Percentiles rank a stretch among this genome's conserved stretches.
Evolutionary conservation across 2,113 vertebrate species (phyloP).

Genomic region (Aplodontia rufa): DNA sequence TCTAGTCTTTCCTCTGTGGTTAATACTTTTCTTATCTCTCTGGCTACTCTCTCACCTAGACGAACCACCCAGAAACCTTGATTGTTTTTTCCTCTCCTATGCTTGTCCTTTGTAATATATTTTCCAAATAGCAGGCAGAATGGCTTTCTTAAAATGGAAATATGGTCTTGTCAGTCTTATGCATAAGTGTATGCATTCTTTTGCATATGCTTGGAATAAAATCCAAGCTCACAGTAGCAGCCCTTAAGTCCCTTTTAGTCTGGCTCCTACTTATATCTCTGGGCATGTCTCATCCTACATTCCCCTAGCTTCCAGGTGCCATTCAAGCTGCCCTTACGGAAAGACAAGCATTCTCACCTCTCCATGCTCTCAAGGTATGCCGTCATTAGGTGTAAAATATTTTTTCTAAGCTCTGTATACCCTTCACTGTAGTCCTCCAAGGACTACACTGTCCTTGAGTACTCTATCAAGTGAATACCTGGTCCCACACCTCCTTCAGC

Average conservation of each 20-base stretch:
- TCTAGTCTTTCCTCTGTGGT: not conserved
- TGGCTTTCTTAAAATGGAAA: conserved; percentile 2
- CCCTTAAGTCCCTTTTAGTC: not conserved
- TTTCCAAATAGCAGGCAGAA: not conserved
- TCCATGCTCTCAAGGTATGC: not conserved
- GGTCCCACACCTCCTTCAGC: not conserved
- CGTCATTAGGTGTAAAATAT: not conserved
- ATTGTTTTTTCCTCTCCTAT: not conserved
- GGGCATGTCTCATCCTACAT: not conserved
- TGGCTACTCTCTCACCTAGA: not conserved
- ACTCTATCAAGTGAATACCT: not conserved
- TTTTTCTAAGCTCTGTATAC: not conserved
- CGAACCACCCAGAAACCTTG: not conserved
- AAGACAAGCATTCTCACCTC: not conserved
- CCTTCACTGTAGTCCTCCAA: not conserved
- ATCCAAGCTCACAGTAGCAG: not conserved
- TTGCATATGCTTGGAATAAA: not conserved
- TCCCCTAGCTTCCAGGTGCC: not conserved
- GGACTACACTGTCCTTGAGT: not conserved
- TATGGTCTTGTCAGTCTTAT: not conserved
- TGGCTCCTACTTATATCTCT: not conserved
- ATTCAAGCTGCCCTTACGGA: not conserved
- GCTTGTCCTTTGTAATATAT: not conserved
- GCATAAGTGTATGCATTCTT: no score
- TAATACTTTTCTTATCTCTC: not conserved